Conservation (phyloP, 2,888 invertebrate genomes). For the Autographa pulchrina region DNA sequence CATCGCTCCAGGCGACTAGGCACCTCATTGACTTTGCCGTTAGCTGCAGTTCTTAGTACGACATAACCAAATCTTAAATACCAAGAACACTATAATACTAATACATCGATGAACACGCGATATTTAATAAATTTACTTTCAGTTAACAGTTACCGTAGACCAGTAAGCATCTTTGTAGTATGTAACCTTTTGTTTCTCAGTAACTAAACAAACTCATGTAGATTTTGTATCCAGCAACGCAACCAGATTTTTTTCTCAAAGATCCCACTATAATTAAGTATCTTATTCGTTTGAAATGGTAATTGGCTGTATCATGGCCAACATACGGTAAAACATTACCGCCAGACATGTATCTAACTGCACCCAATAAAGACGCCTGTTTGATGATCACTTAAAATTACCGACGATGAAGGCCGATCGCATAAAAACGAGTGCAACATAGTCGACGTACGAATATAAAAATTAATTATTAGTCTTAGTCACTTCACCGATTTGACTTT, state of each 20-base stretch:
- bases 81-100: conserved; percentile 19
- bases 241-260: not conserved
- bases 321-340: not conserved
- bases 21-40: conserved; percentile 51
- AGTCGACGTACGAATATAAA: conserved; percentile 43
- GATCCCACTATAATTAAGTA: not conserved
- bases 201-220: not conserved
- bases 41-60: conserved; percentile 39
- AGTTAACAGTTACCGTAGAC: not conserved
- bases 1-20: conserved; percentile 36
- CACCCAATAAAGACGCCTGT: conserved; percentile 35
- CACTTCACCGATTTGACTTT: conserved; percentile 71
- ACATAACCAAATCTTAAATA: conserved; percentile 21
- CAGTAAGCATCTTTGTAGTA: not conserved
- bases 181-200: not conserved
- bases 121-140: not conserved
- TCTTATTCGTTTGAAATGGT: conserved; percentile 5
- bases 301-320: conserved; percentile 3
- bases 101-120: not conserved
- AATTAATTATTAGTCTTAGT: conserved; percentile 62
- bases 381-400: conserved; percentile 29
- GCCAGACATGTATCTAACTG: conserved; percentile 30
- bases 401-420: conserved; percentile 47
- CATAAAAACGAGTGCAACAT: conserved; percentile 53
- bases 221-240: not conserved